Evolutionary conservation across 2,797 vertebrate genomes (phyloP).

Genomic region (Sebastes taczanowskii): DNA sequence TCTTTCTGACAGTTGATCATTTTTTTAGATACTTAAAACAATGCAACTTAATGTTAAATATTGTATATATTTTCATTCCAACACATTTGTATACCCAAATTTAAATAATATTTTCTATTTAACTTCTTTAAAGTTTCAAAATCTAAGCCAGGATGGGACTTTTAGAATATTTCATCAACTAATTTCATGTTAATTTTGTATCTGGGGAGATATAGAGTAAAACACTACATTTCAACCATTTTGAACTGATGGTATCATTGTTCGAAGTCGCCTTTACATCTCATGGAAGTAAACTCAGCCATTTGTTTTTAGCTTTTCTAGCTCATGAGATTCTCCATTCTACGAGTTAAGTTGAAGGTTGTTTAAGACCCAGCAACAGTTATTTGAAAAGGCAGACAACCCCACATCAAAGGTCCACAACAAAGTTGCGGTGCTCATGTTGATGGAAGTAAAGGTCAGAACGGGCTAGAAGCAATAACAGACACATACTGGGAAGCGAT

Average conservation of each 20-base stretch:
- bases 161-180: not conserved
- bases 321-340: not conserved
- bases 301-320: not conserved
- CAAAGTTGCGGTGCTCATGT: not conserved
- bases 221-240: not conserved
- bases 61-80: slow-evolving; percentile 12
- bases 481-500: slow-evolving; percentile 15
- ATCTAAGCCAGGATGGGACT: not conserved
- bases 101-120: slow-evolving; percentile 2
- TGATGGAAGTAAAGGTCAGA: slow-evolving; percentile 34
- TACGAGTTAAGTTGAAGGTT: not conserved
- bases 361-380: not conserved
- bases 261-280: not conserved
- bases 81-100: slow-evolving; percentile 19
- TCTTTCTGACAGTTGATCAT: not conserved
- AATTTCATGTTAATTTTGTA: not conserved
- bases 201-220: not conserved
- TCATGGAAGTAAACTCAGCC: not conserved
- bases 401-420: not conserved
- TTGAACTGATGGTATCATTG: not conserved
- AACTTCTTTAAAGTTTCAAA: not conserved
- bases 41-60: slow-evolving; percentile 18
- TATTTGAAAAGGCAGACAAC: not conserved
- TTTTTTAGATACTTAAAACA: not conserved
- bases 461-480: slow-evolving; percentile 1